Base-by-base conservation (phyloP, 2,113 vertebrate species). In the Thymallus thymallus region DNA sequence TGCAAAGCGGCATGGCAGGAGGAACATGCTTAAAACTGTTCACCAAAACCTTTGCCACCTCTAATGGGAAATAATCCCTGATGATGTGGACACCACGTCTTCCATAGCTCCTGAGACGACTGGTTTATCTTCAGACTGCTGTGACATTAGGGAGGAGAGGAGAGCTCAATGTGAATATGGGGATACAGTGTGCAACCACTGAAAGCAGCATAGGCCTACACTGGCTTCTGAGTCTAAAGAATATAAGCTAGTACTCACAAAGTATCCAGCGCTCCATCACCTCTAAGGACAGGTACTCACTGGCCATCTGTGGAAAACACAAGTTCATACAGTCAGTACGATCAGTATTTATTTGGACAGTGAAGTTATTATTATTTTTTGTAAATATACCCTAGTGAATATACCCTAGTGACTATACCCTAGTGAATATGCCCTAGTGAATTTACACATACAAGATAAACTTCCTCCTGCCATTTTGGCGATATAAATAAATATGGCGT, bases 211-310 rank as follows among this genome's bases (percentile, higher is more conserved):
- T 30, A 1, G n/a, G 45, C 5, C 22, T 20, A n/a, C 12, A 32
- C 56, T 9, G 9, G 60, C 9, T 24, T n/a, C 6, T 48, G 16
- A 22, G 10, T 12, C 6, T 6, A 5, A 66, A 56, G 20, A n/a
- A 67, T 22, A 3, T 61, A 7, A 71, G 22, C n/a, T 32, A 74
- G 46, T 71, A 95, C 95, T 94, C 89, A 99, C 97, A 82, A 41
- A 96, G 85, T 74, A 99, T 96, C 96, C 97, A 98, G 63, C 94
- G 93, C 84, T 98, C 97, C 94, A 98, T 96, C 76, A 93, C 92
- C 69, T 99, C 96, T 90, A 95, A 84, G 0, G 97, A 92, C 68
- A 99, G 90, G 84, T 96, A 99, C 88, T 99, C 97, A 62, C 96
- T n/a, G n/a, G 94, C 91, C 89, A 97, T 94, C 97, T 98, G 90